A percentile compares a stretch with the other conserved stretches of the same genome.
Conservation (phyloP, 1,140 invertebrate species). For the Teleopsis dalmanni region DNA sequence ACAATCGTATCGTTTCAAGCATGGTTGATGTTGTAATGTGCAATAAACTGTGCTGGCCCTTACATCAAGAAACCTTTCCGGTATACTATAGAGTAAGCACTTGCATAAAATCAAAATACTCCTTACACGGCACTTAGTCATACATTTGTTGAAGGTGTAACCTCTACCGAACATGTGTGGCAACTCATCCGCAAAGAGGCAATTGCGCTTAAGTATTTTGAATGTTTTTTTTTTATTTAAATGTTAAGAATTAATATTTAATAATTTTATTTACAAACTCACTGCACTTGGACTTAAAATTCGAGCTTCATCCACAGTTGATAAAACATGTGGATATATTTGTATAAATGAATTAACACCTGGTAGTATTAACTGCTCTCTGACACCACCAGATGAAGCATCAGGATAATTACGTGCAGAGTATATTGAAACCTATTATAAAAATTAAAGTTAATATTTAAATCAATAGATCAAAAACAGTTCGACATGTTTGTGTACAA, state of each 20-base stretch:
- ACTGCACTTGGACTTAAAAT: slow-evolving; percentile 21
- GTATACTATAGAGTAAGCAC: slow-evolving; percentile 50
- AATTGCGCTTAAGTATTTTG: slow-evolving; percentile 36
- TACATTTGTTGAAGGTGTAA: slow-evolving; percentile 47
- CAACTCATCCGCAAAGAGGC: slow-evolving; percentile 40
- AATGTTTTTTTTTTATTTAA: not conserved
- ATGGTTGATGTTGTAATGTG: slow-evolving; percentile 33
- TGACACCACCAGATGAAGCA: slow-evolving; percentile 23
- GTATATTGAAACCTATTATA: slow-evolving; percentile 24
- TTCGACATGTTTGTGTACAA: too few species aligned
- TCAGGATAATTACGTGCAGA: slow-evolving; percentile 24
- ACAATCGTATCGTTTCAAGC: slow-evolving; percentile 35
- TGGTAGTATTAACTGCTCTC: slow-evolving; percentile 16
- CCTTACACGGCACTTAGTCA: slow-evolving; percentile 49
- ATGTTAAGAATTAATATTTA: not conserved
- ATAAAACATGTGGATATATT: slow-evolving; percentile 21
- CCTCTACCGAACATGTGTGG: slow-evolving; percentile 28
- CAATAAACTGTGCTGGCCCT: slow-evolving; percentile 29
- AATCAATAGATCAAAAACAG: too few species aligned
- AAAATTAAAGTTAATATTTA: too few species aligned
- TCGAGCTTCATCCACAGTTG: slow-evolving; percentile 28
- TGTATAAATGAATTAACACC: slow-evolving; percentile 21
- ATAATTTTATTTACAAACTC: not conserved
- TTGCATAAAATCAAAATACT: slow-evolving; percentile 48
- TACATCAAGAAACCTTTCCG: slow-evolving; percentile 27